phyloP scores from a whole-genome alignment of 2,113 vertebrate species.

The Fregetta grallaria region DNA sequence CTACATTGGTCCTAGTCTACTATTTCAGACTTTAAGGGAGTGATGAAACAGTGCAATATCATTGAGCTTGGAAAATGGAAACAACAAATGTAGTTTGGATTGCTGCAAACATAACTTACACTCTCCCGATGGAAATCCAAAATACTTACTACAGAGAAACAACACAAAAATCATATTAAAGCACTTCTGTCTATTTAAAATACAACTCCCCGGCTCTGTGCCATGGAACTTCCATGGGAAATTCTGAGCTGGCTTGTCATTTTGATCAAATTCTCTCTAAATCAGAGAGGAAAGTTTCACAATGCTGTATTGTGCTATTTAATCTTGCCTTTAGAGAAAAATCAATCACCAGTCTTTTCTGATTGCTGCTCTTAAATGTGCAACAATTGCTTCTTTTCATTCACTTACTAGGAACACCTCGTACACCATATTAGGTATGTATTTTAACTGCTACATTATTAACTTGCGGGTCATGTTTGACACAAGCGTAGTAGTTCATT shows the following conservation, averaged over 20 bases:
- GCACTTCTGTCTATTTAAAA: not conserved
- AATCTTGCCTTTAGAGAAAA: not conserved
- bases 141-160: not conserved
- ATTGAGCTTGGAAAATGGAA: not conserved
- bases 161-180: not conserved
- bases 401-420: not conserved
- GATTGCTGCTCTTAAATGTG: not conserved
- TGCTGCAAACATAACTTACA: not conserved
- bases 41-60: not conserved
- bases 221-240: not conserved
- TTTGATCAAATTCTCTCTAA: slow-evolving; percentile 6
- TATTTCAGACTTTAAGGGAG: not conserved
- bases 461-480: not conserved
- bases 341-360: not conserved
- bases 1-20: not conserved
- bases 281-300: not conserved
- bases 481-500: not conserved
- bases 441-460: not conserved
- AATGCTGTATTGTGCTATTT: not conserved
- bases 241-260: not conserved
- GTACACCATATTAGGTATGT: not conserved
- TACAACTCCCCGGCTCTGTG: not conserved
- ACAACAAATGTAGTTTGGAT: not conserved
- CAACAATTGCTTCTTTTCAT: not conserved
- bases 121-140: not conserved